Base-by-base conservation (phyloP, 2,797 vertebrate species). In the Sitta carolinensis region DNA sequence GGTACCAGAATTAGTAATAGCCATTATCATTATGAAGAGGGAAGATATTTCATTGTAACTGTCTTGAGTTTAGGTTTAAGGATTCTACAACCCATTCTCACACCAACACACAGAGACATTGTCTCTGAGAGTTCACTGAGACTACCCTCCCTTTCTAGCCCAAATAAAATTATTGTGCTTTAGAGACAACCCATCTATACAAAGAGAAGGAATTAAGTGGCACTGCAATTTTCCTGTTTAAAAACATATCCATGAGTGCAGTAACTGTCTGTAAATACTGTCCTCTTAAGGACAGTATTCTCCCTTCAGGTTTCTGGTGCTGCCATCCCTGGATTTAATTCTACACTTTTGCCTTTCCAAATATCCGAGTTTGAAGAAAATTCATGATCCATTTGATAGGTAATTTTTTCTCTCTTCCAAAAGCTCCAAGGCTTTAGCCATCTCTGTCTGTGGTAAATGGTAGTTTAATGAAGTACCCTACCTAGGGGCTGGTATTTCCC, bases 371-470 rank as follows among this genome's bases (percentile, higher is more conserved):
- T 16, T 6, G 19, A 79, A 75, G 48, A 85, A 86, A 67, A 74
- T 27, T 43, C 30, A 48, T 2, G 2, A 59, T 34, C 12, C n/a
- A 16, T 40, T 45, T 18, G 19, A 19, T 6, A 26, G 21, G 14
- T n/a, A 7, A 9, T 43, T 73, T 32, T 34, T 52, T 21, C 16
- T 42, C 47, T 69, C 30, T 82, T 87, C 36, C 5, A 22, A 50
- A 77, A 51, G 32, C n/a, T 45, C 27, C 6, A 32, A 40, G 55
- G 14, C 59, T 69, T 26, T 25, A 43, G 50, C 13, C 58, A 30
- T 15, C 45, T 22, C 2, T 12, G 2, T 3, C 23, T 2, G 5
- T 20, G 47, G 14, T 34, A 63, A 43, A 9, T 1, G 4, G n/a
- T 2, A 45, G 25, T 32, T 73, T 18, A 52, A 20, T 13, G 15